Evolutionary conservation across 1,140 invertebrate genomes (phyloP), one percentile per base, ranked within the genome.

Genomic region (Drosophila subobscura): DNA sequence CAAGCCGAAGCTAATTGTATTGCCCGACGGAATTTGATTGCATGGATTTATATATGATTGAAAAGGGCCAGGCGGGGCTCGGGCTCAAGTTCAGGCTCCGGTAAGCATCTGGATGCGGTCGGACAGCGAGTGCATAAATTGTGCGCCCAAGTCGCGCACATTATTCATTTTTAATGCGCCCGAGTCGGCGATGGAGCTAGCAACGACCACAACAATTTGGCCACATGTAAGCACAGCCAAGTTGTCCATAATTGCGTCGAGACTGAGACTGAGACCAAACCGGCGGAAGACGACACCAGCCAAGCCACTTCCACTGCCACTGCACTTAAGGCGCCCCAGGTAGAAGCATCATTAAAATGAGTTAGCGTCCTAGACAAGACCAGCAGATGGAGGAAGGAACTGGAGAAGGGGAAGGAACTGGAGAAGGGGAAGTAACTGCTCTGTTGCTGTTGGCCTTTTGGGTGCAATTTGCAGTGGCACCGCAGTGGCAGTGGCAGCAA

Each of bases 141-240:
- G 73, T 86, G 64, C 57, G 77, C 68, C 61, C 83, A 64, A 70
- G 79, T 70, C 75, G 79, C 75, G 79, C 66, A 73, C 84, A 88
- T 88, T 89, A 88, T 88, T 88, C 85, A 88, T 88, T 88, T 85
- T 88, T 89, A 88, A 88, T 88, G 84, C 85, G 66, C 60, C 74
- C 81, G 67, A 55, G 77, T 80, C 72, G 59, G 37, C 47, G 46
- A 55, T 40, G 63, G 45, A 44, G 40, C 47, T 40, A 25, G 60
- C 66, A 44, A 50, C 57, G 70, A 72, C 83, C 84, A 89, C 84
- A 88, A 88, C 84, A 89, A 84, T 88, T 89, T 88, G 84, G 84
- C 84, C 84, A 88, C 84, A 89, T 85, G 83, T 85, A 85, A 85
- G 81, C 81, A 86, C 83, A 74, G 76, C 37, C 79, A 75, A 83